Percentiles rank a stretch among this genome's conserved stretches.
Evolutionary conservation across 2,888 invertebrate species (phyloP).

Genomic region (Dynastes hyllus): DNA sequence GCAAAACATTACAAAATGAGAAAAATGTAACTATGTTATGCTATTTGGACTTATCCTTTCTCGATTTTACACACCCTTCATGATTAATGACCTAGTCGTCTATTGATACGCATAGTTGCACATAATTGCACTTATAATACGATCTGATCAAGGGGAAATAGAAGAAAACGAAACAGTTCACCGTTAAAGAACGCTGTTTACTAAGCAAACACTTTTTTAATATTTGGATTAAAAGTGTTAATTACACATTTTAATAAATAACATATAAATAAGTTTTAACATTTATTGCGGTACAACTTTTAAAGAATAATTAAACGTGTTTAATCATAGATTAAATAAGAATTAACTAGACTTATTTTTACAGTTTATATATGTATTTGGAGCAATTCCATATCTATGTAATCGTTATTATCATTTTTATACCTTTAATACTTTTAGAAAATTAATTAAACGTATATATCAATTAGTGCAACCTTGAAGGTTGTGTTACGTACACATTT

Average conservation of each 20-base stretch:
- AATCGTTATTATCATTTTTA: too few relatives aligned
- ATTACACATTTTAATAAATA: background rate
- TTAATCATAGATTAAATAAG: too few relatives aligned
- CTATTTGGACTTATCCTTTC: slow-evolving; percentile 18
- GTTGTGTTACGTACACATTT: too few relatives aligned
- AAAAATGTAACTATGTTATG: slow-evolving; percentile 9
- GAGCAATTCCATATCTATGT: too few relatives aligned
- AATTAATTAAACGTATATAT: too few relatives aligned
- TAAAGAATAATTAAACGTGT: too few relatives aligned
- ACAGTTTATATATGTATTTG: too few relatives aligned
- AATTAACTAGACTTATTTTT: too few relatives aligned
- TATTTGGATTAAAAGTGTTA: background rate
- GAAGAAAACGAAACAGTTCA: background rate
- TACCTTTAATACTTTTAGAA: too few relatives aligned
- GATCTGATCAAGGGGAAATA: background rate
- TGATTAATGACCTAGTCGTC: background rate
- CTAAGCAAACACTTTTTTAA: background rate
- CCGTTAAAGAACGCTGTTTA: background rate
- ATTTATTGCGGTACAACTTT: too few relatives aligned
- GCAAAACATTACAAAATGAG: slow-evolving; percentile 9
- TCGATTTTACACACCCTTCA: slow-evolving; percentile 2
- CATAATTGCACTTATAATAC: slow-evolving; percentile 2
- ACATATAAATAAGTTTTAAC: too few relatives aligned
- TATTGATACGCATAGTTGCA: background rate
- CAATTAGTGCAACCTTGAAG: too few relatives aligned